Percentiles rank a stretch among this genome's conserved stretches.
These are phyloP conservation scores for Telmatherina bonti DNA, from an alignment of 2,797 vertebrate genomes.

Conservation along the genomic window DNA sequence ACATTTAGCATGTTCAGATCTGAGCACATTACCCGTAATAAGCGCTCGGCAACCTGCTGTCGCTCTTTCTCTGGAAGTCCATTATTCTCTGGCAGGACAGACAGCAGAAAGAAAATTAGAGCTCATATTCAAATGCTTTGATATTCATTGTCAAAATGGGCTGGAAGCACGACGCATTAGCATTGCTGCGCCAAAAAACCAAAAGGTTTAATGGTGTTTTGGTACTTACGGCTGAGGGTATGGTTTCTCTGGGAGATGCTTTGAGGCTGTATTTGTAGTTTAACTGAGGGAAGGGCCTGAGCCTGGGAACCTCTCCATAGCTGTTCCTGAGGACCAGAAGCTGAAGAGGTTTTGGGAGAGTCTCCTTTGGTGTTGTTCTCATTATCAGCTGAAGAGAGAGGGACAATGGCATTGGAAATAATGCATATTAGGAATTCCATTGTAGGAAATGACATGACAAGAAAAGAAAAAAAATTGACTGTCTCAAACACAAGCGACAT, in stretches of 20 bases:
- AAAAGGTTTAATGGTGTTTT: neutral
- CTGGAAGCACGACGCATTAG: neutral
- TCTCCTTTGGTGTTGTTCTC: conserved; percentile 94
- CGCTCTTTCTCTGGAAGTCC: conserved; percentile 95
- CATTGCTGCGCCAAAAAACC: neutral
- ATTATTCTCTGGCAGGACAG: conserved; percentile 84
- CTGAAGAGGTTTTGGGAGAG: conserved; percentile 89
- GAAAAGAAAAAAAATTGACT: conserved; percentile 13
- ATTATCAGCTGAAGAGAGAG: conserved; percentile 89
- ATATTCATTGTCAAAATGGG: neutral
- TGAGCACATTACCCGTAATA: conserved; percentile 95
- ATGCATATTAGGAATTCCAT: neutral
- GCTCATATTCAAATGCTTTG: neutral
- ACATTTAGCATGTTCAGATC: conserved; percentile 93
- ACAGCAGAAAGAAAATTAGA: conserved; percentile 26
- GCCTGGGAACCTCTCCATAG: conserved; percentile 82
- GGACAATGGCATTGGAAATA: conserved; percentile 14
- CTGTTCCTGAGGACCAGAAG: conserved; percentile 86
- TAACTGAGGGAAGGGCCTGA: conserved; percentile 74
- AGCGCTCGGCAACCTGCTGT: conserved; percentile 95
- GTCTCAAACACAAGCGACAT: conserved; percentile 9
- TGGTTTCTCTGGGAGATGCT: conserved; percentile 90
- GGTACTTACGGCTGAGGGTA: conserved; percentile 87
- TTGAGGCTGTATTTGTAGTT: conserved; percentile 88
- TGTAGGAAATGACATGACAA: conserved; percentile 30